phyloP scores from a whole-genome alignment of 2,113 vertebrate genomes.

The Panthera tigris region DNA sequence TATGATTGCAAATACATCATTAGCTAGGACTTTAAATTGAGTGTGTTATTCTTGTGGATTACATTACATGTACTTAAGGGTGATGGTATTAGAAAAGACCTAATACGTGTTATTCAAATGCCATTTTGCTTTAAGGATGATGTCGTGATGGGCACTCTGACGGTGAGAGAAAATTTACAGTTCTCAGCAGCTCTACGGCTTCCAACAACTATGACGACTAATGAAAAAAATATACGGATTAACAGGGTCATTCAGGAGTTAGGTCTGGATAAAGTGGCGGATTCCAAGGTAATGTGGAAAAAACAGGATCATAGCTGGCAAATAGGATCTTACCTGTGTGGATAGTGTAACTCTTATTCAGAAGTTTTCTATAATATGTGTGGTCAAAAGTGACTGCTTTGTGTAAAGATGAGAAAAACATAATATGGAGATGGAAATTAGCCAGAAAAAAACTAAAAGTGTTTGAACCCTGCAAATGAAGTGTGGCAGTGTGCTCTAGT shows the following conservation, averaged over 20 bases:
- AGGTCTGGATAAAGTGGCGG: slow-evolving; percentile 93
- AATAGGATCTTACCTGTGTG: background rate
- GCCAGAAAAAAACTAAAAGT: background rate
- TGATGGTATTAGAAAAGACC: background rate
- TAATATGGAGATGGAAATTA: background rate
- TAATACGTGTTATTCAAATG: background rate
- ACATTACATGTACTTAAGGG: background rate
- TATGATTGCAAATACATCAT: background rate
- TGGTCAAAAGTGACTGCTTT: background rate
- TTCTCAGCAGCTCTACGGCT: slow-evolving; percentile 96
- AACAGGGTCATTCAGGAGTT: slow-evolving; percentile 90
- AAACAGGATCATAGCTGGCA: background rate
- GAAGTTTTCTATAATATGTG: background rate
- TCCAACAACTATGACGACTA: slow-evolving; percentile 85
- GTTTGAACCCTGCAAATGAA: background rate
- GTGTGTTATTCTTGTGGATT: background rate
- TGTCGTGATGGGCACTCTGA: slow-evolving; percentile 96
- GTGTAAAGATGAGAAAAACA: background rate
- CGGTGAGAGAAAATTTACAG: slow-evolving; percentile 94
- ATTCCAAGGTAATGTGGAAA: slow-evolving; percentile 89
- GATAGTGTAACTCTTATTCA: background rate
- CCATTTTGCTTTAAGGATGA: slow-evolving; percentile 87
- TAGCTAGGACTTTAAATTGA: background rate
- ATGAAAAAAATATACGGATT: slow-evolving; percentile 90
- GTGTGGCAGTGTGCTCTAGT: background rate